A percentile compares a stretch with the other conserved stretches of the same genome.
These are phyloP conservation scores for Turdus rufiventris DNA, from an alignment of 2,113 vertebrate genomes.

Conservation along the genomic window DNA sequence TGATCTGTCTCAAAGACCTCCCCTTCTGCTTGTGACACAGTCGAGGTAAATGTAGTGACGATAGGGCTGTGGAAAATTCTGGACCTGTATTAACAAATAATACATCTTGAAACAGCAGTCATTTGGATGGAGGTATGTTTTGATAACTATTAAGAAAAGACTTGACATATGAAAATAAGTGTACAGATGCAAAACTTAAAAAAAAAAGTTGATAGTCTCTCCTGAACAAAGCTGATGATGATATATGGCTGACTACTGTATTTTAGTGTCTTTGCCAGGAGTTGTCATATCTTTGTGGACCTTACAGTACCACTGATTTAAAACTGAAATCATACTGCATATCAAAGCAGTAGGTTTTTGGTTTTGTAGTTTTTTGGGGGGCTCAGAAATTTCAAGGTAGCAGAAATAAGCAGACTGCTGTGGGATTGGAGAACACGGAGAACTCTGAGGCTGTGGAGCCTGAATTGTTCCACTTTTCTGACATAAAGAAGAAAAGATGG, in stretches of 20 bases:
- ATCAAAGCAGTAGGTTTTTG: neutral
- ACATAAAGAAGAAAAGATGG: neutral
- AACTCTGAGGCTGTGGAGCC: neutral
- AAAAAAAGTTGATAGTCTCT: neutral
- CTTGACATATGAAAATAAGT: neutral
- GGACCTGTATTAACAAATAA: neutral
- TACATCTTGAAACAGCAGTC: neutral
- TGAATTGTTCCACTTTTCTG: neutral
- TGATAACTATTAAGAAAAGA: neutral
- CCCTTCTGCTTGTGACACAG: neutral
- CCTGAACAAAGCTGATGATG: neutral
- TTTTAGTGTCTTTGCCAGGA: neutral
- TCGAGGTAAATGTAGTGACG: fast-evolving
- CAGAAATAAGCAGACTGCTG: neutral
- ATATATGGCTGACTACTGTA: fast-evolving
- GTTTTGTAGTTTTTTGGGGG: neutral
- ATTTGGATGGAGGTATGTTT: neutral
- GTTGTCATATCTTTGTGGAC: neutral
- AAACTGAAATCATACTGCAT: neutral
- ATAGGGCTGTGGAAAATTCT: neutral
- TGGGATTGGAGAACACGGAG: neutral
- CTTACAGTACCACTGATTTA: neutral
- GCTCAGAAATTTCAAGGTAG: neutral
- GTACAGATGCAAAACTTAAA: neutral
- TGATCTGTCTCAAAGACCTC: neutral